Evolutionary conservation across 2,113 vertebrate genomes (phyloP), one percentile per base, ranked within the genome.

Genomic region (Plectropomus leopardus): DNA sequence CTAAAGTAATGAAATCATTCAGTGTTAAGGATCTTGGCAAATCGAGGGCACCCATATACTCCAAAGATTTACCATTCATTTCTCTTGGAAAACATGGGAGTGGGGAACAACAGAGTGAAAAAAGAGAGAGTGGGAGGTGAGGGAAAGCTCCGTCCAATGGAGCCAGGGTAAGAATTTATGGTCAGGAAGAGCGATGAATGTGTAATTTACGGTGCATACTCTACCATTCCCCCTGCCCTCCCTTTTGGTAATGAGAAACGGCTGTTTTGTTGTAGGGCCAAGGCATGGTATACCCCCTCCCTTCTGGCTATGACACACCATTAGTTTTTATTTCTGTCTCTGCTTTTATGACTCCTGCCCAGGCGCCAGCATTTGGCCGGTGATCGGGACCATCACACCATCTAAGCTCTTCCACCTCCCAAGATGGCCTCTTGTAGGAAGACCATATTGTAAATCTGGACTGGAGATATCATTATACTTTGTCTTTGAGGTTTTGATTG

Each of bases 301-400:
- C 86, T 90, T 84, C 91, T 94, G 93, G 93, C 94, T 83, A 93
- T 92, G 92, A 94, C 93, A 95, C 94, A 94, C 93, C 92, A 94
- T 94, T 94, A 91, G 90, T 92, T 94, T 95, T 94, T 94, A 94
- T 95, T 94, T 92, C 92, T 93, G 92, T 94, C 92, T 93, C 88
- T 77, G 88, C 87, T 92, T 94, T 94, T 91, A 94, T 51, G 76
- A 91, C 78, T 81, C 83, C 75, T 89, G 84, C 83, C 82, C 81
- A 63, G 91, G 79, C 76, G 90, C 92, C 91, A 89, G 85, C 73
- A 72, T 93, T 87, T 88, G 88, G 88, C 83, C 53, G 45, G 55
- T 73, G 86, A 87, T 85, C 64, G 66, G 67, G 85, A 83, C 81
- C 84, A 72, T 88, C 83, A 55, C 76, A 74, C 87, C 86, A 78